Evolutionary conservation across 2,113 vertebrate genomes (phyloP).

Genomic region (Ondatra zibethicus): DNA sequence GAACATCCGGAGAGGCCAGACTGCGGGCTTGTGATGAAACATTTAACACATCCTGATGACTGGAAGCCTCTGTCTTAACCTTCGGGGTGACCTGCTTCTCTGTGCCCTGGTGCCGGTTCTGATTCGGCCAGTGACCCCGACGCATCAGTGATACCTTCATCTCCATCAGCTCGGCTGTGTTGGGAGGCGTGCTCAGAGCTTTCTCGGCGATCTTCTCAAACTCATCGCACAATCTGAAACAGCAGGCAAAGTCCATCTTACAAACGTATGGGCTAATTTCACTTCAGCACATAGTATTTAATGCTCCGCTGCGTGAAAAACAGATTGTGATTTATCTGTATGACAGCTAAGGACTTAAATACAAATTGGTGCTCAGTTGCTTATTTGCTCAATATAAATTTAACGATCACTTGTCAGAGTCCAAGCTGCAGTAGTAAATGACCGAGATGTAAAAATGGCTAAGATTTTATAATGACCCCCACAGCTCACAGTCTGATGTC

Average conservation of each 20-base stretch:
- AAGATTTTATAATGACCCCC: background rate
- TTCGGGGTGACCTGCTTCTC: background rate
- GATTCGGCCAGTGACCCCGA: rapidly evolving
- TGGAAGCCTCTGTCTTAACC: background rate
- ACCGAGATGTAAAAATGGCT: background rate
- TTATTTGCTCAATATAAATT: background rate
- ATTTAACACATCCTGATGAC: background rate
- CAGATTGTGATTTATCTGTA: background rate
- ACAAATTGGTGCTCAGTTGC: background rate
- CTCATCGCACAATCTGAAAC: slow-evolving; percentile 90
- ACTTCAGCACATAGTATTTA: background rate
- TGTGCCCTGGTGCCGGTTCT: background rate
- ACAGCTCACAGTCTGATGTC: background rate
- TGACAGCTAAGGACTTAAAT: slow-evolving; percentile 31
- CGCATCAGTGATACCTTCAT: slow-evolving; percentile 88
- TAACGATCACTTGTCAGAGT: background rate
- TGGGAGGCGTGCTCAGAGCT: slow-evolving; percentile 89
- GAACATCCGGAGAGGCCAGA: background rate
- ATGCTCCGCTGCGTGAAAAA: background rate
- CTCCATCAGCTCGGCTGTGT: slow-evolving; percentile 92
- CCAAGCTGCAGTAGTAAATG: background rate
- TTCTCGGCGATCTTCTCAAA: slow-evolving; percentile 93
- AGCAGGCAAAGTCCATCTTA: slow-evolving; percentile 22
- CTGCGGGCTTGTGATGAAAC: background rate
- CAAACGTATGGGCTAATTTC: background rate